phyloP scores from a whole-genome alignment of 2,888 invertebrate species.

The Lagria hirta region DNA sequence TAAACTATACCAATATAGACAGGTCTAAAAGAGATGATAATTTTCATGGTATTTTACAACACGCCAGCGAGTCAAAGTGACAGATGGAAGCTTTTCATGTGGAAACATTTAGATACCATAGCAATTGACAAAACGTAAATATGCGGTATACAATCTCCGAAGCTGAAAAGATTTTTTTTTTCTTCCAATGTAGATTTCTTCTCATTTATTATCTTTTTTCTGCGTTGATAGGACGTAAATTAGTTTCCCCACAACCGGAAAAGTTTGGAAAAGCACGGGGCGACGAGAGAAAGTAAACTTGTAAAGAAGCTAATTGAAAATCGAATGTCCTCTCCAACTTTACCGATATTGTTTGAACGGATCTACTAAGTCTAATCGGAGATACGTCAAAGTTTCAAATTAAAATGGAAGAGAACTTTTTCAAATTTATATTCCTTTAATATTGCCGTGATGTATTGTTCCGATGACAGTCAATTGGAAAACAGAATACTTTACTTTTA shows the following conservation, averaged over 20 bases:
- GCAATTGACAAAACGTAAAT: too few species aligned
- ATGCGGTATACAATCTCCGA: too few species aligned
- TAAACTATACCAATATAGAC: too few species aligned
- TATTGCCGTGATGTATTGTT: conserved; percentile 24
- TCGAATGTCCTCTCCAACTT: too few species aligned
- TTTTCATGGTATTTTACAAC: too few species aligned
- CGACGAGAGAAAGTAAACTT: conserved; percentile 26
- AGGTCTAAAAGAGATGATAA: too few species aligned
- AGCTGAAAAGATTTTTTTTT: conserved; percentile 31
- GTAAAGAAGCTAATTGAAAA: conserved; percentile 35
- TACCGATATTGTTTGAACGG: conserved; percentile 17
- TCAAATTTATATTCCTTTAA: conserved; percentile 28
- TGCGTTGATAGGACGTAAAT: conserved; percentile 31
- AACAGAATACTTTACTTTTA: conserved; percentile 16
- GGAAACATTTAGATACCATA: too few species aligned
- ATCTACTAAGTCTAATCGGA: too few species aligned
- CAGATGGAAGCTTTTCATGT: too few species aligned
- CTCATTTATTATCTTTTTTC: conserved; percentile 34
- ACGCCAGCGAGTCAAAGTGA: too few species aligned
- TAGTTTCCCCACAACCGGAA: conserved; percentile 36
- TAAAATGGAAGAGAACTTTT: conserved; percentile 28
- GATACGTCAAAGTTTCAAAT: conserved; percentile 28
- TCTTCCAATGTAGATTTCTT: conserved; percentile 26
- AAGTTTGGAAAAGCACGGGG: conserved; percentile 24
- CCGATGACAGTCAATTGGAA: conserved; percentile 20